Conservation (phyloP, 2,888 invertebrate genomes). For the Amblyjoppa fuscipennis region DNA sequence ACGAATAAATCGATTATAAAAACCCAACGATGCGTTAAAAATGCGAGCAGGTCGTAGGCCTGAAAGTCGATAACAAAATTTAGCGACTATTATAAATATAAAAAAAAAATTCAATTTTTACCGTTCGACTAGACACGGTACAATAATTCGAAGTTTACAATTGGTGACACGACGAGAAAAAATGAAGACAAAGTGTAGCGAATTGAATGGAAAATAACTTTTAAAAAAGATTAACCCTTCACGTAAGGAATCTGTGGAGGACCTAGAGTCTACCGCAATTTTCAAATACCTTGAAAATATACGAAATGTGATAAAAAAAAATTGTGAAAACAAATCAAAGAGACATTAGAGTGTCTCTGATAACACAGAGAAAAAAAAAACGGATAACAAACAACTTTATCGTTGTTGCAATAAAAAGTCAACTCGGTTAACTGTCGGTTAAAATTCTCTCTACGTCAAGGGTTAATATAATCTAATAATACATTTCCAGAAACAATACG, state of each 20-base stretch:
- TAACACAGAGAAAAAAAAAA: background rate
- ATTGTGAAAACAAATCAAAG: background rate
- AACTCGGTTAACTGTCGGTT: background rate
- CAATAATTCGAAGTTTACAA: background rate
- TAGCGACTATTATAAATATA: slow-evolving; percentile 6
- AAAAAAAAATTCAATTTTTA: background rate
- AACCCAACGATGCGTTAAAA: slow-evolving; percentile 3
- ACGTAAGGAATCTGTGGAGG: background rate
- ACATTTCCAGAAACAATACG: background rate
- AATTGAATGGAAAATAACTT: background rate
- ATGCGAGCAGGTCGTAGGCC: slow-evolving; percentile 63
- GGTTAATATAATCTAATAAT: background rate
- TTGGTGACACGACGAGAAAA: background rate
- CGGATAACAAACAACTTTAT: background rate
- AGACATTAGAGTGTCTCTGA: background rate
- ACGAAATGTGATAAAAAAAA: background rate
- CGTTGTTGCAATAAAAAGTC: background rate
- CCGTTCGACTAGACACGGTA: slow-evolving; percentile 10
- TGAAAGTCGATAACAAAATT: slow-evolving; percentile 31
- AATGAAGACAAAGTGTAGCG: background rate
- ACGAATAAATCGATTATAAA: slow-evolving; percentile 2
- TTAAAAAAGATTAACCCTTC: background rate
- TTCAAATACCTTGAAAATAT: background rate
- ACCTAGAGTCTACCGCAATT: background rate
- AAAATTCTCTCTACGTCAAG: background rate